A percentile compares a stretch with the other conserved stretches of the same genome.
Evolutionary conservation across 2,113 vertebrate species (phyloP).

Genomic region (Cololabis saira): DNA sequence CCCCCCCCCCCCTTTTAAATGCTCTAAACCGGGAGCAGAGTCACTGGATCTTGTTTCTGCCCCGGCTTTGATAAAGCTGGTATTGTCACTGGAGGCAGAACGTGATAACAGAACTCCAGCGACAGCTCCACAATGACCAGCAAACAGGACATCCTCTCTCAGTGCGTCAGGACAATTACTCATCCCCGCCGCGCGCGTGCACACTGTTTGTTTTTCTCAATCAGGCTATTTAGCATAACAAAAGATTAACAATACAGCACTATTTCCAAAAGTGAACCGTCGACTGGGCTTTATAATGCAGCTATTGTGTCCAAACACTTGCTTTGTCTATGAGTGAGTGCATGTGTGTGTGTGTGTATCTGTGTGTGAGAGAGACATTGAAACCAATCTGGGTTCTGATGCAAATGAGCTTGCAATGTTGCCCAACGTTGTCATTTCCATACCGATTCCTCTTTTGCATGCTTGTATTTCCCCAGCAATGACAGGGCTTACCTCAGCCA

Average conservation of each 20-base stretch:
- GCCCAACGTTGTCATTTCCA: constrained; percentile 40
- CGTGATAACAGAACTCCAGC: constrained; percentile 28
- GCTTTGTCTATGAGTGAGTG: neutral
- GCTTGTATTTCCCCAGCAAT: constrained; percentile 27
- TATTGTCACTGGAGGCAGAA: constrained; percentile 10
- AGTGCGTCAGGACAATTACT: constrained; percentile 58
- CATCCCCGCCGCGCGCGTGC: neutral
- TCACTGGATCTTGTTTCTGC: constrained; percentile 6
- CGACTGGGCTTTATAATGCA: constrained; percentile 33
- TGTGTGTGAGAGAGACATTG: neutral
- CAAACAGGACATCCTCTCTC: constrained; percentile 69
- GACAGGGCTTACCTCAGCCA: constrained; percentile 27
- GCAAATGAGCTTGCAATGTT: constrained; percentile 42
- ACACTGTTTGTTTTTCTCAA: constrained; percentile 27
- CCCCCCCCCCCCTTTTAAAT: too few relatives aligned
- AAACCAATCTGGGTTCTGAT: constrained; percentile 41
- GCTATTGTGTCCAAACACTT: constrained; percentile 30
- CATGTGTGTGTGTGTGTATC: constrained; percentile 4
- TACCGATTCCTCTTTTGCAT: constrained; percentile 43
- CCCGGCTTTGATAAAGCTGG: constrained; percentile 9
- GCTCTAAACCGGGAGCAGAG: neutral
- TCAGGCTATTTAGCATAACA: constrained; percentile 34
- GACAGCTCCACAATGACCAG: constrained; percentile 64
- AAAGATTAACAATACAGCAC: constrained; percentile 33
- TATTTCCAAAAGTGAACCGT: constrained; percentile 39